Percentiles rank a stretch among this genome's conserved stretches.
phyloP scores from a whole-genome alignment of 2,797 vertebrate genomes.

The Halcyon badia region DNA sequence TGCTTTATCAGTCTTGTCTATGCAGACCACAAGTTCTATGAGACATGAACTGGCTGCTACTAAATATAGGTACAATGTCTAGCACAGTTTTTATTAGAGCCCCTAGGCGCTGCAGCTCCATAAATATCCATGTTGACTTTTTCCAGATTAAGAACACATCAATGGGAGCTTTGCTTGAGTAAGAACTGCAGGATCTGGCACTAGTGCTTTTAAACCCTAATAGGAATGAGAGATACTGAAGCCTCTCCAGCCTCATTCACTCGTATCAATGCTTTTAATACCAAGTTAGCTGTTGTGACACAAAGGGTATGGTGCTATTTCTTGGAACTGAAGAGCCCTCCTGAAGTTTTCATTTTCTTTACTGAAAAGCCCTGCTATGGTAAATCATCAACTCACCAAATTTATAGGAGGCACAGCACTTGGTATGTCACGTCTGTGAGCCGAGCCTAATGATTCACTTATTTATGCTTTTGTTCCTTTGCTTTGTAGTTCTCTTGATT shows the following conservation, averaged over 20 bases:
- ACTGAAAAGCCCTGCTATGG: slow-evolving; percentile 66
- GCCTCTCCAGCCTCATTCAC: slow-evolving; percentile 58
- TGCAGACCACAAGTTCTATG: slow-evolving; percentile 62
- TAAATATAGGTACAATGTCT: slow-evolving; percentile 72
- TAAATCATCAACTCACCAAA: slow-evolving; percentile 69
- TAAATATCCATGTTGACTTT: slow-evolving; percentile 74
- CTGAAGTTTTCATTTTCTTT: slow-evolving; percentile 75
- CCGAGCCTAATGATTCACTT: slow-evolving; percentile 64
- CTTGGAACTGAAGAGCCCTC: slow-evolving; percentile 66
- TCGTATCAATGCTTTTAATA: slow-evolving; percentile 59
- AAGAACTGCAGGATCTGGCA: slow-evolving; percentile 61
- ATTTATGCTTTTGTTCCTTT: slow-evolving; percentile 65
- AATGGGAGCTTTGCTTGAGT: slow-evolving; percentile 55
- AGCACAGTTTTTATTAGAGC: slow-evolving; percentile 60
- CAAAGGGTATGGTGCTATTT: slow-evolving; percentile 58
- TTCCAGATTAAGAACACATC: slow-evolving; percentile 71
- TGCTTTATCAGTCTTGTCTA: slow-evolving; percentile 64
- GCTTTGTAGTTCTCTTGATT: slow-evolving; percentile 67
- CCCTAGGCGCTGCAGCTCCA: slow-evolving; percentile 56
- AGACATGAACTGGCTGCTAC: slow-evolving; percentile 58
- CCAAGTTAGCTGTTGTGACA: slow-evolving; percentile 64
- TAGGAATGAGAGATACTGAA: slow-evolving; percentile 49
- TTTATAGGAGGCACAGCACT: slow-evolving; percentile 67
- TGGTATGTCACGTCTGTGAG: slow-evolving; percentile 56
- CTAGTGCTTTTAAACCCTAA: slow-evolving; percentile 55